Conservation (phyloP, 2,113 vertebrate species). For the Paradoxurus hermaphroditus region DNA sequence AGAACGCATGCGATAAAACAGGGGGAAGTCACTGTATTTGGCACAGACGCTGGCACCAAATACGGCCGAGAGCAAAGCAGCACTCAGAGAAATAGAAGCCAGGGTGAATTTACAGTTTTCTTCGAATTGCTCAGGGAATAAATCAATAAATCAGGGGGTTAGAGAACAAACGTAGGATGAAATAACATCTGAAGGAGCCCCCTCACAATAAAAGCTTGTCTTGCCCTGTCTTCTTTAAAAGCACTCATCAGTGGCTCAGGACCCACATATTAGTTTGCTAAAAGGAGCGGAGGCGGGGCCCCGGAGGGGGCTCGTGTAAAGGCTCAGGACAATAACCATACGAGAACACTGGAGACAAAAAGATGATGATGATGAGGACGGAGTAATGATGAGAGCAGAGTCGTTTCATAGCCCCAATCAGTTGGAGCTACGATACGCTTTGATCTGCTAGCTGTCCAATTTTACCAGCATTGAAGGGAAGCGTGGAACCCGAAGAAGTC, state of each 20-base stretch:
- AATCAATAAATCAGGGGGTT: conserved; percentile 71
- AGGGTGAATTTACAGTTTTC: conserved; percentile 64
- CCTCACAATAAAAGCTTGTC: conserved; percentile 64
- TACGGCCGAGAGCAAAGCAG: conserved; percentile 59
- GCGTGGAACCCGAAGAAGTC: conserved; percentile 45
- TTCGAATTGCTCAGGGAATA: conserved; percentile 69
- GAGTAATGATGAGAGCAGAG: not conserved
- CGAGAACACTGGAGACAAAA: conserved; percentile 54
- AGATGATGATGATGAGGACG: not conserved
- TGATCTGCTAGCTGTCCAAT: conserved; percentile 70
- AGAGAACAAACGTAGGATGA: conserved; percentile 68
- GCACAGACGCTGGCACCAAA: not conserved
- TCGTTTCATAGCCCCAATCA: conserved; percentile 51
- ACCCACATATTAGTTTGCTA: conserved; percentile 52
- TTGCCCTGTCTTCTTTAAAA: conserved; percentile 49
- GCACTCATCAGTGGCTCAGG: not conserved
- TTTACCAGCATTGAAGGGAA: conserved; percentile 60
- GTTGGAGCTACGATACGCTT: conserved; percentile 36
- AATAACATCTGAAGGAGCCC: conserved; percentile 74
- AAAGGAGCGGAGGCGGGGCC: not conserved
- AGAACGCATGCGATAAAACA: conserved; percentile 40
- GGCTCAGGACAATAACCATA: conserved; percentile 3
- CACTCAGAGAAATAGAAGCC: not conserved
- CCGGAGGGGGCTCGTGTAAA: not conserved
- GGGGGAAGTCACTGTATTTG: not conserved